phyloP scores from a whole-genome alignment of 2,113 vertebrate species.

The Gadus chalcogrammus region DNA sequence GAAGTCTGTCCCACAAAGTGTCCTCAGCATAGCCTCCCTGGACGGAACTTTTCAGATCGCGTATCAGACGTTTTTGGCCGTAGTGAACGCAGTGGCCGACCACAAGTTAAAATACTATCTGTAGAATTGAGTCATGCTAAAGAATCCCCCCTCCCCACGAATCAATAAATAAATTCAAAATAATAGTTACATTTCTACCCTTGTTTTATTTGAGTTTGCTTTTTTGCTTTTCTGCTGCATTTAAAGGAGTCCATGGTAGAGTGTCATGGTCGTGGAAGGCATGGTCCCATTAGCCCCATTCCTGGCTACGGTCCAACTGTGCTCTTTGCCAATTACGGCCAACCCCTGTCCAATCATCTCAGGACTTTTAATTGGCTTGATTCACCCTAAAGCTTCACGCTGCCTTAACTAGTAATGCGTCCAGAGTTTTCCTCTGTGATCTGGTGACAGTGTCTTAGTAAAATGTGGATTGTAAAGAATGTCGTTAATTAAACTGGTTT shows the following conservation, averaged over 20 bases:
- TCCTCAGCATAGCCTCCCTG: constrained; percentile 29
- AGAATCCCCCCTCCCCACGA: too few species aligned
- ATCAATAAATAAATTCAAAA: too few species aligned
- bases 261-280: too few species aligned
- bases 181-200: too few species aligned
- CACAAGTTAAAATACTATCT: too few species aligned
- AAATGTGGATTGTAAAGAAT: background rate
- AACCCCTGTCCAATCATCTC: constrained; percentile 18
- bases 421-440: constrained; percentile 13
- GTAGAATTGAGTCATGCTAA: too few species aligned
- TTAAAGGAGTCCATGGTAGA: too few species aligned
- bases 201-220: too few species aligned
- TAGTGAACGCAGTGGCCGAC: too few species aligned
- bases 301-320: background rate
- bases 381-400: constrained; percentile 10
- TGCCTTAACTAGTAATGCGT: constrained; percentile 8
- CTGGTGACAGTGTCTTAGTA: background rate
- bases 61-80: too few species aligned
- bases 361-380: constrained; percentile 42
- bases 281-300: constrained; percentile 4
- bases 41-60: constrained; percentile 38
- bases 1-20: constrained; percentile 21
- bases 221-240: too few species aligned
- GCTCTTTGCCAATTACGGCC: constrained; percentile 10
- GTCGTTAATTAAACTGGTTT: background rate